A percentile compares a stretch with the other conserved stretches of the same genome.
These are phyloP conservation scores for Trialeurodes vaporariorum DNA, from an alignment of 1,140 invertebrate species.

Conservation along the genomic window DNA sequence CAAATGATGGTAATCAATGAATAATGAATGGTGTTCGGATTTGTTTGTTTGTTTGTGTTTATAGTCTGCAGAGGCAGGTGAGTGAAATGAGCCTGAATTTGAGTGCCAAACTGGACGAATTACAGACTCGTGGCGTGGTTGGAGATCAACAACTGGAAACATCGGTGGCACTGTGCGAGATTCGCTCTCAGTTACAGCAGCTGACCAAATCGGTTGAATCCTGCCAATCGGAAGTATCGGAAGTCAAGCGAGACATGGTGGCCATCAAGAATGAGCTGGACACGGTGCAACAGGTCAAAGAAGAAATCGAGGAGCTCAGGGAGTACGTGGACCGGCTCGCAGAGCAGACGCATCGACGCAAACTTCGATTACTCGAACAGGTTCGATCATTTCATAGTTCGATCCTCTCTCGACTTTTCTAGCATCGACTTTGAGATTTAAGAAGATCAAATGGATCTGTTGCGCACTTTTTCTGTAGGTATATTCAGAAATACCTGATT, in stretches of 20 bases:
- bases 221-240: slow-evolving; percentile 64
- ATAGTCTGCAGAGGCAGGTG: slow-evolving; percentile 88
- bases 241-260: slow-evolving; percentile 85
- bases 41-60: background rate
- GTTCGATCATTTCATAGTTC: slow-evolving; percentile 34
- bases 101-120: slow-evolving; percentile 79
- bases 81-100: slow-evolving; percentile 92
- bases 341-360: slow-evolving; percentile 73
- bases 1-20: no score
- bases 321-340: slow-evolving; percentile 82
- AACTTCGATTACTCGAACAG: slow-evolving; percentile 77
- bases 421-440: no score
- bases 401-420: background rate
- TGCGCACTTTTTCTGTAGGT: no score
- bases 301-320: slow-evolving; percentile 82
- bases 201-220: slow-evolving; percentile 86
- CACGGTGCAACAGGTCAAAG: slow-evolving; percentile 83
- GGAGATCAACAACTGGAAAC: slow-evolving; percentile 63
- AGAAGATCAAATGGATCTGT: no score
- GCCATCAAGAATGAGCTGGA: slow-evolving; percentile 86
- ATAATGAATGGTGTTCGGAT: no score
- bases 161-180: slow-evolving; percentile 77
- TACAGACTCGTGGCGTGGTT: slow-evolving; percentile 52
- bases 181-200: slow-evolving; percentile 78
- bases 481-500: no score